Evolutionary conservation across 1,140 invertebrate genomes (phyloP), one percentile per base, ranked within the genome.

Genomic region (Lepidurus packardi): DNA sequence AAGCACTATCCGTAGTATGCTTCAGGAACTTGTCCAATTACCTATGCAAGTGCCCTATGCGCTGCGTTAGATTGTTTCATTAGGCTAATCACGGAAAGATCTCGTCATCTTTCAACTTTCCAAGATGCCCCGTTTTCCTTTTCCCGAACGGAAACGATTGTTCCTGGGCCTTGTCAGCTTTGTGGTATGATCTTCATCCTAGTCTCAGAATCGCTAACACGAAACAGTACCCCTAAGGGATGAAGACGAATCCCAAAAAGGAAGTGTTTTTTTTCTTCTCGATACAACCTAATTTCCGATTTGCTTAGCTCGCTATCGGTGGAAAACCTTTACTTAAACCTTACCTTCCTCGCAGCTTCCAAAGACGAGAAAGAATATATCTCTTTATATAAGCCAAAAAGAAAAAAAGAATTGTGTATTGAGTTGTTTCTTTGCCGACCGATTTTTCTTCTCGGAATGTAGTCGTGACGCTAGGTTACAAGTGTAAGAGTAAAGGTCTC

Each of bases 201-300:
- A 65, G 53, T 65, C 16, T 13, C 53, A 65, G 21, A 65, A 65
- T 34, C 53, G 7, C 13, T 65, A 65, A 65, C 53, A n/a, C 16
- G 25, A 65, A 65, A 65, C 53, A 65, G 21, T 65, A 65, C 53
- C 21, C 21, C 25, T 65, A 65, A 65, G 53, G 53, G 53, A 65
- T 65, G 21, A 21, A 65, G 13, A 21, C 21, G 16, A 21, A n/a
- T 3, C 53, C 53, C 53, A 65, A 65, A 9, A 65, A 65, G 53
- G 53, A 21, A 65, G 34, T 34, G 2, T 4, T 34, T 34, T 34
- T 65, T n/a, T 21, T 65, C n/a, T 8, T 4, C 6, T 7, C 21
- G 45, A 65, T 65, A 21, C 53, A 65, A 65, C 53, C 16, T 21
- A 65, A 65, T 65, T n/a, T 65, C 53, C 53, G 53, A 7, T 65